Percentiles rank a stretch among this genome's conserved stretches.
phyloP scores from a whole-genome alignment of 2,888 invertebrate species.

The Amiota communis region DNA sequence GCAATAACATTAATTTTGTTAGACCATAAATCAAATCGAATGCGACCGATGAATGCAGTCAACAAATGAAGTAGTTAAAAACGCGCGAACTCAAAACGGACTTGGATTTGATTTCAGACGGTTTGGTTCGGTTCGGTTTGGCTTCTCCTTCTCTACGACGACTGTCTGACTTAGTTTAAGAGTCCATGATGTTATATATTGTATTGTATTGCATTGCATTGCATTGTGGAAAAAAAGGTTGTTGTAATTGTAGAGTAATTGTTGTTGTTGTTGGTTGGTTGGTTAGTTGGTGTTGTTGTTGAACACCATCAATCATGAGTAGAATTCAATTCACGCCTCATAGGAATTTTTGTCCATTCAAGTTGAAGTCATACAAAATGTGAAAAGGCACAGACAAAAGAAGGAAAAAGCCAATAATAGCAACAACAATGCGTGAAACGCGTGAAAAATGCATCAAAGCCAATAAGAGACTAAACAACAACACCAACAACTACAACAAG shows the following conservation, averaged over 20 bases:
- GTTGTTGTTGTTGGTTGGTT: not conserved
- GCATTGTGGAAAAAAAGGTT: not conserved
- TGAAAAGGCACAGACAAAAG: not conserved
- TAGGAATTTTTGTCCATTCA: constrained; percentile 45
- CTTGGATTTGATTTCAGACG: not conserved
- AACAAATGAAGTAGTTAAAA: constrained; percentile 17
- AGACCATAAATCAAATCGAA: constrained; percentile 19
- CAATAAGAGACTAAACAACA: constrained; percentile 12
- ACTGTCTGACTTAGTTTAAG: constrained; percentile 1
- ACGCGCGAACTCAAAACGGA: not conserved
- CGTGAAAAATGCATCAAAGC: constrained; percentile 25
- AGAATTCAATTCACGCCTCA: constrained; percentile 64
- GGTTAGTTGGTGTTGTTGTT: not conserved
- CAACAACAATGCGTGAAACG: constrained; percentile 9
- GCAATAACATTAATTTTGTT: not conserved
- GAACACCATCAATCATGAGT: constrained; percentile 30
- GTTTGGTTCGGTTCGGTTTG: not conserved
- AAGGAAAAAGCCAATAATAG: not conserved
- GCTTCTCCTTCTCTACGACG: not conserved
- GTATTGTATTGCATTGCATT: not conserved
- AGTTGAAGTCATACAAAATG: constrained; percentile 7
- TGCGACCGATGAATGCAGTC: constrained; percentile 5
- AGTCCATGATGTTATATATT: not conserved
- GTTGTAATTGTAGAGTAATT: constrained; percentile 5
- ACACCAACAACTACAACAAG: constrained; percentile 9